Percentiles rank a stretch among this genome's conserved stretches.
Conservation (phyloP, 2,888 invertebrate genomes). For the Epinotia bilunana region DNA sequence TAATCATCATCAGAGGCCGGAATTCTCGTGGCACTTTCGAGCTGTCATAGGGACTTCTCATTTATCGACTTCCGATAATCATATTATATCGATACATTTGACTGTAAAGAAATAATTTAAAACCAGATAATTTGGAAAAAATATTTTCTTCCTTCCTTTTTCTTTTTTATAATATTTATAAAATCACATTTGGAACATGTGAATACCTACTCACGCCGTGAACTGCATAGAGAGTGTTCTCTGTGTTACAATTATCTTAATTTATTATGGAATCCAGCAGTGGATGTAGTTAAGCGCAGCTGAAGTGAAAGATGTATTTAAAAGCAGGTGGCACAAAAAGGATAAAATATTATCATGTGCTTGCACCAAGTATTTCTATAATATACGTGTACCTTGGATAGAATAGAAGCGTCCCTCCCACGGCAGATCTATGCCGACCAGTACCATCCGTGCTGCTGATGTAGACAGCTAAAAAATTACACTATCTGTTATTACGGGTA, state of each 20-base stretch:
- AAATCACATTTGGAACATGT: neutral
- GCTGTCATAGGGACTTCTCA: too few relatives aligned
- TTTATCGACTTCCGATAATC: too few relatives aligned
- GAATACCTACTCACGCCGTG: neutral
- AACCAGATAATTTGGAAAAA: too few relatives aligned
- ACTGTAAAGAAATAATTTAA: too few relatives aligned
- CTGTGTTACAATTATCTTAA: neutral
- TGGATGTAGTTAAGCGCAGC: neutral
- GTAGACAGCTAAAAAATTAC: too few relatives aligned
- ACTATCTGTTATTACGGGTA: too few relatives aligned
- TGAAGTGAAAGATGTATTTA: neutral
- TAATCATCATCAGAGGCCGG: too few relatives aligned
- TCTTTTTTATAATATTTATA: neutral
- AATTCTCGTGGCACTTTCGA: too few relatives aligned
- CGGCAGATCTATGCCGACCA: neutral
- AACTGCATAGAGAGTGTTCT: neutral
- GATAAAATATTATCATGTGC: neutral
- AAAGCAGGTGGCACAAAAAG: neutral
- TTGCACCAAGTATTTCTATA: neutral
- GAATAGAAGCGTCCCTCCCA: too few relatives aligned
- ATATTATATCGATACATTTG: too few relatives aligned
- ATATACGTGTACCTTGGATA: neutral
- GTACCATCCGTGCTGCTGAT: neutral
- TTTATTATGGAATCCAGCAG: neutral
- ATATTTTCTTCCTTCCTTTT: too few relatives aligned